These are phyloP conservation scores for Pterostichus niger DNA, from an alignment of 2,888 invertebrate species.

Conservation along the genomic window DNA sequence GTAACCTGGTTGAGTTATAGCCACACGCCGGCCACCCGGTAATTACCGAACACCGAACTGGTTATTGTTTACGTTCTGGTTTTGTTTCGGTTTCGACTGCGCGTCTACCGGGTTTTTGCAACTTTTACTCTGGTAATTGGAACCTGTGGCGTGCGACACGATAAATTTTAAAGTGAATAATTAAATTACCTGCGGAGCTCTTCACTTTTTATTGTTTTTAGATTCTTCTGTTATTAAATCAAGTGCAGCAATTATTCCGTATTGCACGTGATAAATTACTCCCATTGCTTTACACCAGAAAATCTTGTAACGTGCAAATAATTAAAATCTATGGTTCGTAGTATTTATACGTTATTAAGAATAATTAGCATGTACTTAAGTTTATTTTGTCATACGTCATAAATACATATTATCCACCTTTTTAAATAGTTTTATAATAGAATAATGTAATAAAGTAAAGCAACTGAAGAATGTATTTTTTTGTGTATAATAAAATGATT, in stretches of 20 bases:
- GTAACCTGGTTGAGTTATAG: slow-evolving; percentile 13
- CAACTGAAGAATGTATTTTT: no score
- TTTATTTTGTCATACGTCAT: no score
- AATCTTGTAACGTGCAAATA: neutral
- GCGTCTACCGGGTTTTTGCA: slow-evolving; percentile 37
- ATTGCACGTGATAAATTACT: slow-evolving; percentile 40
- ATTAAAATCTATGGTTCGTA: no score
- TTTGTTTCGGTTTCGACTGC: slow-evolving; percentile 21
- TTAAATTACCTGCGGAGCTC: slow-evolving; percentile 43
- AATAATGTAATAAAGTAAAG: no score
- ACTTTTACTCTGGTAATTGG: slow-evolving; percentile 28
- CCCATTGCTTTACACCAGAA: neutral
- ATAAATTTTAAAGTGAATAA: slow-evolving; percentile 57
- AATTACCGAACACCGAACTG: slow-evolving; percentile 44
- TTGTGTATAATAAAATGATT: neutral
- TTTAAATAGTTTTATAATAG: no score
- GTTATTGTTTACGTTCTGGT: slow-evolving; percentile 48
- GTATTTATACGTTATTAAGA: no score
- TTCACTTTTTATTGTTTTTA: slow-evolving; percentile 29
- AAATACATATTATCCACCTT: no score
- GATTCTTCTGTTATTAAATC: slow-evolving; percentile 19
- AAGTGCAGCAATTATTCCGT: slow-evolving; percentile 45
- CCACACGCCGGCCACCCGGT: slow-evolving; percentile 16
- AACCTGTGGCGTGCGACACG: slow-evolving; percentile 55
- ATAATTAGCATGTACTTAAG: no score